Evolutionary conservation across 2,888 invertebrate species (phyloP).

Genomic region (Branchinecta sandiegonensis): DNA sequence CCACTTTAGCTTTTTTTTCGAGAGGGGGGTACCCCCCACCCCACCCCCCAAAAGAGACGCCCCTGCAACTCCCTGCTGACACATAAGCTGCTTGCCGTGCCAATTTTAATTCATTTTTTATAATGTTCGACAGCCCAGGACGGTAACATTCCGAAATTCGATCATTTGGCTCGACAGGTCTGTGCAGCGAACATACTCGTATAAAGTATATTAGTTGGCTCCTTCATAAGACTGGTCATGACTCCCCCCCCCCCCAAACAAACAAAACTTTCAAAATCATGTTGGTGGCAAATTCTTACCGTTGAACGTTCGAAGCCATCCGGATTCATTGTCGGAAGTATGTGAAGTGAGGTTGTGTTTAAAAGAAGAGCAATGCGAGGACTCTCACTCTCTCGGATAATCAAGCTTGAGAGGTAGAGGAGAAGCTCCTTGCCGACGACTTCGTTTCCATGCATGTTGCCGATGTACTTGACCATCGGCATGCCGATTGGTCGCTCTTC

Average conservation of each 20-base stretch:
- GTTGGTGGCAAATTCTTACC: conserved; percentile 40
- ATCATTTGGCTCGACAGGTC: too few relatives aligned
- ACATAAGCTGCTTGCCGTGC: too few relatives aligned
- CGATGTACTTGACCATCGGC: conserved; percentile 86
- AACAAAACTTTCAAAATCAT: conserved; percentile 4
- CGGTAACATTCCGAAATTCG: too few relatives aligned
- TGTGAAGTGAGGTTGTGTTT: conserved; percentile 73
- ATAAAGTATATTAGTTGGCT: too few relatives aligned
- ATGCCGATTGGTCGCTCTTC: conserved; percentile 45
- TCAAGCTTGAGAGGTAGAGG: conserved; percentile 65
- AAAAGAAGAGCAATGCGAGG: conserved; percentile 55
- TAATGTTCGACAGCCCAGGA: too few relatives aligned
- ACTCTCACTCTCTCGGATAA: conserved; percentile 58
- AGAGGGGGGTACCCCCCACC: too few relatives aligned
- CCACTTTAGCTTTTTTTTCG: too few relatives aligned
- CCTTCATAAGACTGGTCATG: not conserved
- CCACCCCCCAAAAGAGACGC: too few relatives aligned
- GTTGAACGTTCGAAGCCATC: conserved; percentile 78
- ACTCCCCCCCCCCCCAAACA: not conserved
- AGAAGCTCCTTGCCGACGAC: conserved; percentile 69
- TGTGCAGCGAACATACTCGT: too few relatives aligned
- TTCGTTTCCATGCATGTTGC: conserved; percentile 95
- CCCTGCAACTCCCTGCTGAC: too few relatives aligned
- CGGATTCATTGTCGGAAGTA: conserved; percentile 96
- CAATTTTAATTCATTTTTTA: too few relatives aligned